Conservation (phyloP, 2,888 invertebrate genomes). For the Drosophila helvetica region DNA sequence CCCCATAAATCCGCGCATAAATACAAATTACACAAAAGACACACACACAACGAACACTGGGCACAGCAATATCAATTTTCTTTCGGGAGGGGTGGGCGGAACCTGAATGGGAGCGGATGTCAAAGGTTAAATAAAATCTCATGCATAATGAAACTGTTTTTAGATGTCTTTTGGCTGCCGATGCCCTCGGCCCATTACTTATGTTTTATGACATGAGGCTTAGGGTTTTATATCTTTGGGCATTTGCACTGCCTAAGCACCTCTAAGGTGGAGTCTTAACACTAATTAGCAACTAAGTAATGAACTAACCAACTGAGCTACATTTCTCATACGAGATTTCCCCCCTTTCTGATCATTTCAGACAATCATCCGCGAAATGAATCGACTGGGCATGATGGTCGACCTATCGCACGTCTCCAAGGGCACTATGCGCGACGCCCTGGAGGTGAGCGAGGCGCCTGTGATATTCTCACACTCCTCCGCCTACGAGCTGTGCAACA, state of each 20-base stretch:
- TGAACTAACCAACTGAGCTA: constrained; percentile 28
- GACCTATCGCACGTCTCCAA: constrained; percentile 92
- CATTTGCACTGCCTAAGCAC: constrained; percentile 40
- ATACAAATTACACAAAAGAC: constrained; percentile 66
- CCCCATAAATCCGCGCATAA: constrained; percentile 73
- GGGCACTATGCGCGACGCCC: constrained; percentile 91
- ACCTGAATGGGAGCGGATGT: constrained; percentile 33
- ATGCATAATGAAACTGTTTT: constrained; percentile 64
- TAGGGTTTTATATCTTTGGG: constrained; percentile 48
- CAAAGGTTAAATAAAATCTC: constrained; percentile 76
- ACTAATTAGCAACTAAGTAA: constrained; percentile 61
- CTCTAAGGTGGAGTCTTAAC: constrained; percentile 1
- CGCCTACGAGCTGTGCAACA: constrained; percentile 91
- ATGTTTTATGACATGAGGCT: constrained; percentile 72
- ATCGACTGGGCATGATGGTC: constrained; percentile 94
- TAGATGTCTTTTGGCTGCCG: constrained; percentile 24
- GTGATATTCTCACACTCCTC: constrained; percentile 95
- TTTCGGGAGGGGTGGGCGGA: constrained; percentile 13
- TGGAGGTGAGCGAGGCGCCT: constrained; percentile 91
- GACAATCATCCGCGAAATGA: constrained; percentile 94
- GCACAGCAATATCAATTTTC: constrained; percentile 69
- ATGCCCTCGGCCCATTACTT: constrained; percentile 64
- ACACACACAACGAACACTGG: constrained; percentile 1
- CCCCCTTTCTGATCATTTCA: constrained; percentile 81
- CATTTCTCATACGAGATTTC: not conserved